Evolutionary conservation across 2,113 vertebrate species (phyloP), one percentile per base, ranked within the genome.

Genomic region (Syngnathus floridae): DNA sequence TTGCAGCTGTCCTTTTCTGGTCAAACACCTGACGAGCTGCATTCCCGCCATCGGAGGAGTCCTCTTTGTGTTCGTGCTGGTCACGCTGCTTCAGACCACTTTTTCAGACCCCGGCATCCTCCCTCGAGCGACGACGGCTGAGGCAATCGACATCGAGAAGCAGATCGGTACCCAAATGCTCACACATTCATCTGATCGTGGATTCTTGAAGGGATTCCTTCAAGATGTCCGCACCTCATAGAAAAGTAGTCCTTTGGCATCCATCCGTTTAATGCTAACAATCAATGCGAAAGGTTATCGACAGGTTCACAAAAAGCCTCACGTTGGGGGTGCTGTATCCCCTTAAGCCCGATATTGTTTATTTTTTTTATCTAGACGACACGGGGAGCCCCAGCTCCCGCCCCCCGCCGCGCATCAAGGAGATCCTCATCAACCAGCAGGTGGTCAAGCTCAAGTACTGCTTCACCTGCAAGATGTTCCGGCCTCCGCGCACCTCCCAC

Each of bases 391-490:
- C 93, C 4, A 92, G 92, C 0, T 95, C 93, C 61, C 93, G 93
- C 1, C 93, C 93, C 0, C 94, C 95, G 0, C 95, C 95, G 2
- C 92, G 94, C 70, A 95, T 93, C 0, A 93, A 93, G 85, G 95
- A 98, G n/a, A 91, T 98, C 76, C 64, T 93, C 66, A 94, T 97
- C 79, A 95, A 98, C 51, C 92, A 95, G 82, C 92, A 95, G 68
- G 86, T 93, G 86, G 94, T 98, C 70, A 98, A 95, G 65, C 89
- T 98, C 54, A 97, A 97, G 81, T 98, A 96, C 85, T 98, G 95
- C 88, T 97, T 97, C 88, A 98, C 95, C 73, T 98, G 95, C 90
- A 95, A 94, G 80, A 96, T 98, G 93, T 98, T 98, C 83, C 92
- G 95, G 8, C 95, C 95, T 0, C 95, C 95, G 0, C 91, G 95